Conservation (phyloP, 2,113 vertebrate genomes). For the Lathamus discolor region DNA sequence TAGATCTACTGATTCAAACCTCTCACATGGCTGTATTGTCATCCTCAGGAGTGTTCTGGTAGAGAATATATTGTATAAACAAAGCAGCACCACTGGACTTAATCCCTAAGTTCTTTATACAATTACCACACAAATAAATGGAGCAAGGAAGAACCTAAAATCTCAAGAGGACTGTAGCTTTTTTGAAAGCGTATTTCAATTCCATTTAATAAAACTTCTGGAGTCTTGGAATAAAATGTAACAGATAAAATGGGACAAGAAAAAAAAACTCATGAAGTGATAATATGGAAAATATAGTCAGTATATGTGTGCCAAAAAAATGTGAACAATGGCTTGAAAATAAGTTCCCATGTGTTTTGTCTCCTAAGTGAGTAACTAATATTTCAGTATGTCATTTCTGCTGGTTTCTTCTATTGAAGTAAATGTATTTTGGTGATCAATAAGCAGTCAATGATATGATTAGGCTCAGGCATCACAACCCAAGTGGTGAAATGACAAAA, state of each 20-base stretch:
- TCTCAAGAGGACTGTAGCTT: background rate
- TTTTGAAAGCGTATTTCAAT: background rate
- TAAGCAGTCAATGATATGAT: background rate
- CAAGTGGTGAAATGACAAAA: background rate
- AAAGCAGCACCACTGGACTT: background rate
- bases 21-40: background rate
- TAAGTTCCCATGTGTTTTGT: background rate
- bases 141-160: background rate
- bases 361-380: background rate
- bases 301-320: background rate
- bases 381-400: background rate
- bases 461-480: background rate
- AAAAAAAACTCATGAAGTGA: background rate
- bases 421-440: background rate
- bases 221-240: background rate
- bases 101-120: background rate
- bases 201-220: background rate
- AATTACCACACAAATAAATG: background rate
- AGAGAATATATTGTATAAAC: background rate
- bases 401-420: background rate
- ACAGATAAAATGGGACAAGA: background rate
- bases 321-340: background rate
- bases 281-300: background rate
- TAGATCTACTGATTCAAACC: background rate
- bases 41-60: background rate